Percentiles rank a stretch among this genome's conserved stretches.
These are phyloP conservation scores for Platorchestia sp. DNA, from an alignment of 1,140 invertebrate genomes.

Conservation along the genomic window DNA sequence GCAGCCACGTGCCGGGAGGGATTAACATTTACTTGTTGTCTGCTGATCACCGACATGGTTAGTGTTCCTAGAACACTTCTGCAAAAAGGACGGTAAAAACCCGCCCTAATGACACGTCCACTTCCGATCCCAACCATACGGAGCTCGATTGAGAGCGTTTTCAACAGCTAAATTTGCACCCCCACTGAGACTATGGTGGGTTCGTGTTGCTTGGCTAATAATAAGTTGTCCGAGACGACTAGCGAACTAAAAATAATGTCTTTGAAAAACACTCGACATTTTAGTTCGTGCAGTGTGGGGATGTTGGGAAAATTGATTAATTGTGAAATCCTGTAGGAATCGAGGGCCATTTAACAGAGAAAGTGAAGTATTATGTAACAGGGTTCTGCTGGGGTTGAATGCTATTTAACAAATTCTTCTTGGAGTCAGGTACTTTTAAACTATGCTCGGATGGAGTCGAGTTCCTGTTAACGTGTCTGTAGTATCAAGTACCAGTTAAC, in stretches of 20 bases:
- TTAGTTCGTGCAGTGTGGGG: neutral
- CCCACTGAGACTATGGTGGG: too few species aligned
- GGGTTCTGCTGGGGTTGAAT: neutral
- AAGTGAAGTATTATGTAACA: too few species aligned
- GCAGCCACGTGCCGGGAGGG: neutral
- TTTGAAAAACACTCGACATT: neutral
- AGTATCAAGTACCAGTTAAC: neutral
- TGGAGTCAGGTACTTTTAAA: neutral
- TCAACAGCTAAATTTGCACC: neutral
- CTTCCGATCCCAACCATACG: neutral
- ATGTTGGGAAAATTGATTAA: neutral
- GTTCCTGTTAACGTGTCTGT: neutral
- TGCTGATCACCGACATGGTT: neutral
- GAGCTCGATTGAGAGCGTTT: neutral
- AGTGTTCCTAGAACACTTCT: constrained; percentile 7
- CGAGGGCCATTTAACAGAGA: neutral
- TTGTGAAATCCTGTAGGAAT: neutral
- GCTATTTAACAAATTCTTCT: neutral
- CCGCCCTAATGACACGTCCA: neutral
- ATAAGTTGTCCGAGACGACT: neutral
- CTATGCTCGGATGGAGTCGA: neutral
- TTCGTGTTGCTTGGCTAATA: neutral
- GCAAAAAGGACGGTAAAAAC: neutral
- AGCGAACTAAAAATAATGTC: neutral
- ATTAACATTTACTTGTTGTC: neutral